Conservation (phyloP, 2,797 vertebrate genomes). For the Champsocephalus esox region DNA sequence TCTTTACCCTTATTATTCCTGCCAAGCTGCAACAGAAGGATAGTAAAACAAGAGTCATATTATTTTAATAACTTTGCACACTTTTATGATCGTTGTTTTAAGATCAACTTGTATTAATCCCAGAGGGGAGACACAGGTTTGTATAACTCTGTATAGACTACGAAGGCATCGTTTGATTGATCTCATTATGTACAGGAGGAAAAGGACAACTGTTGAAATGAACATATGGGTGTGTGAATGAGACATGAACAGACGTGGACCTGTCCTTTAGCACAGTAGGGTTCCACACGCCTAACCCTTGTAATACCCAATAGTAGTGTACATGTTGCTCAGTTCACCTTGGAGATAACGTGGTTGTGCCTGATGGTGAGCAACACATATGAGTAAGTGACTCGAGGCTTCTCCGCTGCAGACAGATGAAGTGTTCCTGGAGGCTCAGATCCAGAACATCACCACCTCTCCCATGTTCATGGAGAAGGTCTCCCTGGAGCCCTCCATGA, state of each 20-base stretch:
- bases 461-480: conserved; percentile 99
- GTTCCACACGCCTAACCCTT: conserved; percentile 25
- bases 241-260: conserved; percentile 18
- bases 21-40: not conserved
- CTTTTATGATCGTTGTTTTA: too few species aligned
- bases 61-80: not conserved
- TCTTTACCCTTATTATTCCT: not conserved
- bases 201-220: not conserved
- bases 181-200: not conserved
- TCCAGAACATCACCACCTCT: conserved; percentile 99
- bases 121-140: too few species aligned
- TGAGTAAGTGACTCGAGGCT: conserved; percentile 19
- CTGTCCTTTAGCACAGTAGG: conserved; percentile 38
- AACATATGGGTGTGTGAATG: not conserved
- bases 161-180: not conserved
- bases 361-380: not conserved
- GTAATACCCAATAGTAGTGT: not conserved
- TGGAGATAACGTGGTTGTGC: conserved; percentile 1
- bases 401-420: conserved; percentile 91
- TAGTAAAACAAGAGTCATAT: not conserved
- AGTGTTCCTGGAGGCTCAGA: conserved; percentile 99
- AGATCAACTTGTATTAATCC: too few species aligned
- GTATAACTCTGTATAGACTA: not conserved
- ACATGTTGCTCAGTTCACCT: conserved; percentile 73
- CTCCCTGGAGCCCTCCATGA: conserved; percentile 96